Percentiles rank a stretch among this genome's conserved stretches.
These are phyloP conservation scores for Epirrita christyi DNA, from an alignment of 2,888 invertebrate species.

Conservation along the genomic window DNA sequence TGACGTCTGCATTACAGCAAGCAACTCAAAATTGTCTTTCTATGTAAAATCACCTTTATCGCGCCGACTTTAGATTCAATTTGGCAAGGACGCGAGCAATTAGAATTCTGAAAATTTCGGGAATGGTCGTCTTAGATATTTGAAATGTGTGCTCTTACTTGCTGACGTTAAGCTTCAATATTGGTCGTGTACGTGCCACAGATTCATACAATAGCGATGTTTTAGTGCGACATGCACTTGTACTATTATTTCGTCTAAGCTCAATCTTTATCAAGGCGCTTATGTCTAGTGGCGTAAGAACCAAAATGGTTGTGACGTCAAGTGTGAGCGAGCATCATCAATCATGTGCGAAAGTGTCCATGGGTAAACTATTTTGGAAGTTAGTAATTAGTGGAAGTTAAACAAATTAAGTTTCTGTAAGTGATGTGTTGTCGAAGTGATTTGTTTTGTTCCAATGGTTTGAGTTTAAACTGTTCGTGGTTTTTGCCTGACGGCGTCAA, in stretches of 20 bases:
- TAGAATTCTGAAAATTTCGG: background rate
- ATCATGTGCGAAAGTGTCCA: slow-evolving; percentile 63
- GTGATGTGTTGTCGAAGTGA: slow-evolving; percentile 42
- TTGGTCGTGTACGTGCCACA: too few relatives aligned
- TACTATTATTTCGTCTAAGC: too few relatives aligned
- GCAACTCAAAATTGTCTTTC: background rate
- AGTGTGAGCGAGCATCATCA: slow-evolving; percentile 46
- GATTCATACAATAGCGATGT: too few relatives aligned
- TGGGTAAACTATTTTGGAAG: slow-evolving; percentile 59
- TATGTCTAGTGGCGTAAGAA: slow-evolving; percentile 8
- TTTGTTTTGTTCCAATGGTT: slow-evolving; percentile 9
- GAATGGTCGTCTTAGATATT: too few relatives aligned
- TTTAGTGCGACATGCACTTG: too few relatives aligned
- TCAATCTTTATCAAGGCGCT: slow-evolving; percentile 11
- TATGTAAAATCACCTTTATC: slow-evolving; percentile 6
- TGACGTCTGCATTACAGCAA: too few relatives aligned
- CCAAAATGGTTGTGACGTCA: slow-evolving; percentile 23
- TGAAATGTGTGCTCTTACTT: too few relatives aligned
- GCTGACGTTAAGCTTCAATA: too few relatives aligned
- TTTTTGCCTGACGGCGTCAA: background rate
- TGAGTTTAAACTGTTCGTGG: background rate
- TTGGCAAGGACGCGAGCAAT: too few relatives aligned
- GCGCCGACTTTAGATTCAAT: background rate
- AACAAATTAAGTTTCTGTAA: slow-evolving; percentile 54
- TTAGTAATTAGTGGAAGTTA: slow-evolving; percentile 50